phyloP scores from a whole-genome alignment of 2,797 vertebrate genomes.

The Tragopan temminckii region DNA sequence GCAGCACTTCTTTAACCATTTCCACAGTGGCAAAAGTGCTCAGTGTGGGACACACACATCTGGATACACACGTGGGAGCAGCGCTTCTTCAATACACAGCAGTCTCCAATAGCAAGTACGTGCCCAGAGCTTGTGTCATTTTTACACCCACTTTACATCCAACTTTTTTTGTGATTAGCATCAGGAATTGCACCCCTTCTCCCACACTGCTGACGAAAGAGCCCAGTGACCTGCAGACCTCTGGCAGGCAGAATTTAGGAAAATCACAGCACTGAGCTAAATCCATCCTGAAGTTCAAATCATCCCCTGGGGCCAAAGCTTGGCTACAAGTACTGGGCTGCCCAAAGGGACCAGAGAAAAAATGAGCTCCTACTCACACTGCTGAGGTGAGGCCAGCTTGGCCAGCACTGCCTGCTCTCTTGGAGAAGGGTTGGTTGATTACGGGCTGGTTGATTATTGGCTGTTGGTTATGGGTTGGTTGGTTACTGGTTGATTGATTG shows the following conservation, averaged over 20 bases:
- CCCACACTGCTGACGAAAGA: constrained; percentile 2
- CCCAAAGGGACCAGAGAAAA: neutral
- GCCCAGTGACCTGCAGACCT: neutral
- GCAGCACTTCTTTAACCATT: constrained; percentile 46
- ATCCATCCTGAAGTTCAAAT: constrained; percentile 49
- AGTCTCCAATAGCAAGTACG: neutral
- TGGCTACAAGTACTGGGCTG: neutral
- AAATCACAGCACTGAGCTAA: constrained; percentile 5
- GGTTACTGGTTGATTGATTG: too few relatives aligned
- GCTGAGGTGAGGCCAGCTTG: neutral
- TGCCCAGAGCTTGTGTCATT: neutral
- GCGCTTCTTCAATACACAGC: neutral
- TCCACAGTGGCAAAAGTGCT: neutral
- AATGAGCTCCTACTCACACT: neutral
- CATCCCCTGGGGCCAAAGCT: constrained; percentile 12
- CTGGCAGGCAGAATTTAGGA: constrained; percentile 32
- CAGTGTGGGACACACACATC: neutral
- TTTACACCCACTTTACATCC: neutral
- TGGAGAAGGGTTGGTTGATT: neutral
- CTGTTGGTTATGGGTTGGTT: too few relatives aligned
- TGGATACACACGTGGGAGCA: neutral
- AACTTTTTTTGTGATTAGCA: neutral
- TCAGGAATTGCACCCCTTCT: neutral
- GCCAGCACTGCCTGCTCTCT: neutral
- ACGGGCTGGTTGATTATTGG: too few relatives aligned